Evolutionary conservation across 2,888 invertebrate genomes (phyloP).

Genomic region (Leucoptera coffeella): DNA sequence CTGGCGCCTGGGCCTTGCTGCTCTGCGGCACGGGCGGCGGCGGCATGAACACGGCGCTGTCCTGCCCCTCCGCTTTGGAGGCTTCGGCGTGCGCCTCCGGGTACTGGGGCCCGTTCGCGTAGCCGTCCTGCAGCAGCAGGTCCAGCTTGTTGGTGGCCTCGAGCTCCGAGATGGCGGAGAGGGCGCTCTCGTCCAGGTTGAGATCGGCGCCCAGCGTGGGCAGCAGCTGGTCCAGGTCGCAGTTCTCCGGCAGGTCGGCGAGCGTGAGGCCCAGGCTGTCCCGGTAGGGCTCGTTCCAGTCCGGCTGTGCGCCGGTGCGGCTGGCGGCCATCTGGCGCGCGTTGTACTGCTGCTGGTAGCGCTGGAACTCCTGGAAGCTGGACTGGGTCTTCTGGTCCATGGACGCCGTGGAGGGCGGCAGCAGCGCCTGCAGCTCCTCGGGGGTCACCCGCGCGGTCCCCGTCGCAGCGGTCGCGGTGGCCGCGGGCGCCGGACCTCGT

Average conservation of each 20-base stretch:
- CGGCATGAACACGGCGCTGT: constrained; percentile 22
- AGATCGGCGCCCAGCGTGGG: constrained; percentile 57
- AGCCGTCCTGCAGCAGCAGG: too few species aligned
- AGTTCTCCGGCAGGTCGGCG: constrained; percentile 36
- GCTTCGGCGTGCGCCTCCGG: background rate
- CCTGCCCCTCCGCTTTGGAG: constrained; percentile 8
- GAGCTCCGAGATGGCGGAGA: constrained; percentile 30
- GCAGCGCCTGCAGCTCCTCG: constrained; percentile 38
- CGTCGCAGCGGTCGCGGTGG: background rate
- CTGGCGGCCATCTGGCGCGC: constrained; percentile 47
- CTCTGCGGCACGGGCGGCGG: constrained; percentile 22
- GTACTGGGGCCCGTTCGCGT: too few species aligned
- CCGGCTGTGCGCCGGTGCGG: constrained; percentile 22
- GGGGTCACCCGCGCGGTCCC: constrained; percentile 27
- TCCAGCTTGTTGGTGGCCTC: constrained; percentile 35
- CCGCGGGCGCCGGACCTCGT: constrained; percentile 3
- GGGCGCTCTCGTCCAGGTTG: constrained; percentile 37
- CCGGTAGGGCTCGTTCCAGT: constrained; percentile 46
- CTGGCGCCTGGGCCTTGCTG: background rate
- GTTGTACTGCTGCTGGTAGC: constrained; percentile 59
- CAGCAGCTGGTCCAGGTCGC: constrained; percentile 61
- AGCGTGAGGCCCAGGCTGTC: constrained; percentile 28
- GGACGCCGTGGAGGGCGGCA: constrained; percentile 39
- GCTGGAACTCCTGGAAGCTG: constrained; percentile 57
- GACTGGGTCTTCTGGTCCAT: constrained; percentile 60